Evolutionary conservation across 2,797 vertebrate species (phyloP).

Genomic region (Acipenser transmontanus): DNA sequence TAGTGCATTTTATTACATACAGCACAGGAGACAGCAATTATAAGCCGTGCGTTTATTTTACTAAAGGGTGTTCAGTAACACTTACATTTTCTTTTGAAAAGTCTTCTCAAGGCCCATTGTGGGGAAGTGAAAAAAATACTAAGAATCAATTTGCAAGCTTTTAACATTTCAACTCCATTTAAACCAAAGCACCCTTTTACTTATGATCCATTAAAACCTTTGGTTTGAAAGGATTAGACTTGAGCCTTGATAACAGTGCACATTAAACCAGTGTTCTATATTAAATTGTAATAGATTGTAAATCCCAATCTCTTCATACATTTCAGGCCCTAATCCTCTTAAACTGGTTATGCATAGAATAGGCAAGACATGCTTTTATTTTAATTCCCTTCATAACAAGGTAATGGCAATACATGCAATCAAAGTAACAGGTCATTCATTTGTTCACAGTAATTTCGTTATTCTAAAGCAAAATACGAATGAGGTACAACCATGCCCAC

Average conservation of each 20-base stretch:
- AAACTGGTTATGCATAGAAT: not conserved
- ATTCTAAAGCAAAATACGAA: not conserved
- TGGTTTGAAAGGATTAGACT: conserved; percentile 1
- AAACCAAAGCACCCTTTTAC: not conserved
- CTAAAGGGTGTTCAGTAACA: too few species aligned
- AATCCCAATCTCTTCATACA: conserved; percentile 4
- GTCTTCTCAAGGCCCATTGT: too few species aligned
- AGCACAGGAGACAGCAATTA: too few species aligned
- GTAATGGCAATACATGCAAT: not conserved
- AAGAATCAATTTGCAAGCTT: too few species aligned
- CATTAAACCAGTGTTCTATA: conserved; percentile 3
- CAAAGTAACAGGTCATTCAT: not conserved
- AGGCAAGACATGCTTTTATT: conserved; percentile 3
- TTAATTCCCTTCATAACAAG: not conserved
- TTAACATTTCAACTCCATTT: not conserved
- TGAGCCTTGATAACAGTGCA: not conserved
- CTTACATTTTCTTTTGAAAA: too few species aligned
- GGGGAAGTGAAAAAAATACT: too few species aligned
- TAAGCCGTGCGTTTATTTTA: too few species aligned
- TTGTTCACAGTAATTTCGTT: not conserved
- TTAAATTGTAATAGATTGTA: conserved; percentile 4
- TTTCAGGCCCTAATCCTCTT: conserved; percentile 8
- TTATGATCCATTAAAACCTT: not conserved
- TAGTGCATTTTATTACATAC: too few species aligned
- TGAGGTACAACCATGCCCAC: not conserved